Percentiles rank a stretch among this genome's conserved stretches.
Conservation (phyloP, 53 echinoderm and acorn worm species). For the Echinometra lucunter region DNA sequence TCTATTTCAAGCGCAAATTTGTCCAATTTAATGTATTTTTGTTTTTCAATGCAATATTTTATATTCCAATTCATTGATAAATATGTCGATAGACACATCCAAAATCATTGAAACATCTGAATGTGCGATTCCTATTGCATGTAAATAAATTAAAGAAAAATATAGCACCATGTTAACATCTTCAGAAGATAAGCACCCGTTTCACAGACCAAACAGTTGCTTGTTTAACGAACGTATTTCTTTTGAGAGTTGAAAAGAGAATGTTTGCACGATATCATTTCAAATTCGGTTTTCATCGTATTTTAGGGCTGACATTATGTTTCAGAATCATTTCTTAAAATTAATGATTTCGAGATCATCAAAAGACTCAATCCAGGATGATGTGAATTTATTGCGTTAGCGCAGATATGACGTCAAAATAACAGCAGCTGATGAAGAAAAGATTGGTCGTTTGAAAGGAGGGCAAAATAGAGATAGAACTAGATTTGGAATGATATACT, state of each 20-base stretch:
- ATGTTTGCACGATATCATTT: neutral
- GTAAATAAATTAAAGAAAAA: neutral
- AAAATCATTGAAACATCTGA: neutral
- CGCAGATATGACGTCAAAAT: neutral
- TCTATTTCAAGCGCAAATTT: too few species aligned
- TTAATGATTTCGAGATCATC: neutral
- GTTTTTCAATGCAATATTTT: neutral
- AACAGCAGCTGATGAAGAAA: neutral
- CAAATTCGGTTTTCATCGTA: neutral
- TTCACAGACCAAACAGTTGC: neutral
- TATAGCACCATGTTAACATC: conserved; percentile 24
- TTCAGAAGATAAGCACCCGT: neutral
- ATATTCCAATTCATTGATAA: neutral
- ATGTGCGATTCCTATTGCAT: neutral
- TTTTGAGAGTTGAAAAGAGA: neutral
- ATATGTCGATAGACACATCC: neutral
- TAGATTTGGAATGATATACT: neutral
- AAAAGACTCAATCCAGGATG: neutral
- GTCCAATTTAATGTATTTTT: too few species aligned
- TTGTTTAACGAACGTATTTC: neutral
- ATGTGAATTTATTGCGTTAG: neutral
- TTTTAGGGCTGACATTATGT: neutral
- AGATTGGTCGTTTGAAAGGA: neutral
- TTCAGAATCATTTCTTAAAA: neutral
- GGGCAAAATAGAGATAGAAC: neutral